These are phyloP conservation scores for Meandrina meandrites DNA, from an alignment of 92 coral and sea anemone genomes.

Conservation along the genomic window DNA sequence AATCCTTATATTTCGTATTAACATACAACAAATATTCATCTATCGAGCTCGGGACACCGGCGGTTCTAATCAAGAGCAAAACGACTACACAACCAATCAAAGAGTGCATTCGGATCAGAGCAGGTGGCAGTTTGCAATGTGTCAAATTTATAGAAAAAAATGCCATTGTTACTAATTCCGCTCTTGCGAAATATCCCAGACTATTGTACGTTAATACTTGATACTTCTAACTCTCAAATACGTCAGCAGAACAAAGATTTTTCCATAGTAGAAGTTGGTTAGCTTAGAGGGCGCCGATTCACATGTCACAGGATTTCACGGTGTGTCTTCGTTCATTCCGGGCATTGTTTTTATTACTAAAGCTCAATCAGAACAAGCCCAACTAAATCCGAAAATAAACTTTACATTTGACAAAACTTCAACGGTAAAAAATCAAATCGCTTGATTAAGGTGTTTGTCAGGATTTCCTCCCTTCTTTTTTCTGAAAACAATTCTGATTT, in stretches of 20 bases:
- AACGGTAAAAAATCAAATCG: neutral
- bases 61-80: no score
- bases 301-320: no score
- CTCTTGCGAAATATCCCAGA: neutral
- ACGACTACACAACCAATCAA: neutral
- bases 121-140: neutral
- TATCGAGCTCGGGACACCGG: no score
- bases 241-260: neutral
- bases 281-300: no score
- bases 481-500: no score
- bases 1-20: no score
- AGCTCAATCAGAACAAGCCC: neutral
- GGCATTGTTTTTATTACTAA: neutral
- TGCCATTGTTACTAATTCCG: neutral
- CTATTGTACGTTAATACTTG: neutral
- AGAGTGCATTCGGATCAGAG: neutral
- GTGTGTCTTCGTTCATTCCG: neutral
- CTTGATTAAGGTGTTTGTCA: neutral
- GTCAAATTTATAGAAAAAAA: neutral
- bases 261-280: neutral
- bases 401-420: neutral
- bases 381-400: neutral
- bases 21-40: no score
- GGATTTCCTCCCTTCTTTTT: no score
- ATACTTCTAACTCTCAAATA: neutral